Evolutionary conservation across 2,797 vertebrate species (phyloP), one percentile per base, ranked within the genome.

Genomic region (Acipenser ruthenus): DNA sequence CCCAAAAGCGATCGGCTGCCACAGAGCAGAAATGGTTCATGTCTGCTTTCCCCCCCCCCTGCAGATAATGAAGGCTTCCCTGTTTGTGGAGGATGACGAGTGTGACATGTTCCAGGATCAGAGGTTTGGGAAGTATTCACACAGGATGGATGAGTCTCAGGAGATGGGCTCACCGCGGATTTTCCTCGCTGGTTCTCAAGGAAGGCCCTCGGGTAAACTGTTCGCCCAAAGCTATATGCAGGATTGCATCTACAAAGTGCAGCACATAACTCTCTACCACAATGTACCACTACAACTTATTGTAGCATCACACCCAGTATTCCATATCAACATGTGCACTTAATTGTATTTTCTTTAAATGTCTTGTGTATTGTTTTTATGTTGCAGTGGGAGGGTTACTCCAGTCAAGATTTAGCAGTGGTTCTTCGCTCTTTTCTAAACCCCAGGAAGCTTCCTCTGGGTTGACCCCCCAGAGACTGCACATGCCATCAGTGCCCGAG

Each of bases 21-120:
- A 37, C 37, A 37, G 37, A 37, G 37, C 37, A 37, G 37, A 37
- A 37, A 37, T 37, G 37, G 37, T 37, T 37, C 37, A 37, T 37
- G 37, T 12, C 62, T 15, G 1, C 10, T 6, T 7, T 23, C 53
- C 50, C 7, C 10, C 37, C 64, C 65, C 10, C 37, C 0, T 1
- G 47, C 77, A 99, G 95, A 94, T 98, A 71, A 99, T 98, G 96
- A 99, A 99, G 80, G 95, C 95, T 0, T 96, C 95, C 18, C 81
- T 99, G 73, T 93, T 97, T 62, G 80, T 84, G 1, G 95, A 94
- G 61, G 96, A 97, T 0, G 94, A 97, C 0, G 94, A 94, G 8
- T 71, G 78, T 3, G 94, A 96, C 68, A 63, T 82, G 58, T 78
- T 90, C 64, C 75, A 83, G 59, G 88, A 92, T 49, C 87, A 73